Evolutionary conservation across 2,797 vertebrate genomes (phyloP).

Genomic region (Schizopygopsis pylzovi): DNA sequence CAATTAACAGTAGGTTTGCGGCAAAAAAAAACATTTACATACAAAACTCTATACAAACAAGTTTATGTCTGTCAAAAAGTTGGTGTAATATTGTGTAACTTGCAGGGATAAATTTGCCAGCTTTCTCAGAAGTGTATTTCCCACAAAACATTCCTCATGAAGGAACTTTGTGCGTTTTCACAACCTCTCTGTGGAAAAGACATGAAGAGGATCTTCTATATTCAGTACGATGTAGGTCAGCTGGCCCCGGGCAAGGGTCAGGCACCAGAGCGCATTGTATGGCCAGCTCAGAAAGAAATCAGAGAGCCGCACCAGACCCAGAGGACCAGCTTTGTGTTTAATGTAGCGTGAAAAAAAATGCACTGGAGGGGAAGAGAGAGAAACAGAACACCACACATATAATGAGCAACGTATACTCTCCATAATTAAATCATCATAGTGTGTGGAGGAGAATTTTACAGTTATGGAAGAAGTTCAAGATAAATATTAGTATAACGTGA

Average conservation of each 20-base stretch:
- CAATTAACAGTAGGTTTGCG: slow-evolving; percentile 5
- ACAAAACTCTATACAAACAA: neutral
- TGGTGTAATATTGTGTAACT: slow-evolving; percentile 17
- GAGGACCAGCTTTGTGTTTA: slow-evolving; percentile 58
- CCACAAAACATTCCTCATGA: slow-evolving; percentile 51
- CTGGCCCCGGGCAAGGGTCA: slow-evolving; percentile 74
- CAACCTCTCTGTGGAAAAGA: slow-evolving; percentile 65
- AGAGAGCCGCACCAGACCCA: slow-evolving; percentile 65
- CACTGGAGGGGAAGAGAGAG: slow-evolving; percentile 44
- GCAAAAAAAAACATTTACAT: neutral
- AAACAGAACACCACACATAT: slow-evolving; percentile 42
- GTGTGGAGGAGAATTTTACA: neutral
- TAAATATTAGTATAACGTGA: neutral
- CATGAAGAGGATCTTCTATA: slow-evolving; percentile 73
- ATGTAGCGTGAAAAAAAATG: slow-evolving; percentile 52
- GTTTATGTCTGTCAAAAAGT: slow-evolving; percentile 8
- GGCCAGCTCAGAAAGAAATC: slow-evolving; percentile 66
- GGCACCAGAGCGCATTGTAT: slow-evolving; percentile 64
- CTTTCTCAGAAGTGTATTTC: slow-evolving; percentile 61
- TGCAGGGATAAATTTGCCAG: slow-evolving; percentile 35
- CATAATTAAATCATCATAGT: slow-evolving; percentile 36
- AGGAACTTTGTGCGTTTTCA: slow-evolving; percentile 67
- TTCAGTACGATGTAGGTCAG: slow-evolving; percentile 72
- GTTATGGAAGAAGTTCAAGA: neutral
- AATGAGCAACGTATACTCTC: slow-evolving; percentile 22